phyloP scores from a whole-genome alignment of 92 coral and sea anemone genomes.

The Pocillopora meandrina region DNA sequence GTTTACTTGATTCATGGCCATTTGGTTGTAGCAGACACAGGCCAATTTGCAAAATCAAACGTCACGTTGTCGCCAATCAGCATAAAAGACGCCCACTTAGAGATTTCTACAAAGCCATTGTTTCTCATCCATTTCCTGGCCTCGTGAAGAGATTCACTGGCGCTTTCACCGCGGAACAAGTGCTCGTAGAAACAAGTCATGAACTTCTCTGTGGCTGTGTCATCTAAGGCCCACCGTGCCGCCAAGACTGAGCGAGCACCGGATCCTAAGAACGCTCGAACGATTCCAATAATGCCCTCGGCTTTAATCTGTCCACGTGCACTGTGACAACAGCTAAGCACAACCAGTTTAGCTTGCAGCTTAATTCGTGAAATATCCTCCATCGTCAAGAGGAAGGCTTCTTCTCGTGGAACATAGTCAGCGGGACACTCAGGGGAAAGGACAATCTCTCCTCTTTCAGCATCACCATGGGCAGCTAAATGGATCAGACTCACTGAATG shows the following conservation, averaged over 20 bases:
- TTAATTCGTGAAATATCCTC: not conserved
- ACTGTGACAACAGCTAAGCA: conserved; percentile 9
- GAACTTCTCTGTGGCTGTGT: not conserved
- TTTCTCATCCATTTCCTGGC: not conserved
- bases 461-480: not conserved
- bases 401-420: not conserved
- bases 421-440: not conserved
- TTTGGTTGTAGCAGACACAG: too few species aligned
- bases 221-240: not conserved
- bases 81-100: not conserved
- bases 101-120: not conserved
- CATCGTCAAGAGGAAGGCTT: not conserved
- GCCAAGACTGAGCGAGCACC: conserved; percentile 2
- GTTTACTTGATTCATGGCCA: too few species aligned
- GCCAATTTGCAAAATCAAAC: not conserved
- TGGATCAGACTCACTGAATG: not conserved
- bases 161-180: not conserved
- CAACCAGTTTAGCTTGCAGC: not conserved
- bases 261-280: conserved; percentile 13
- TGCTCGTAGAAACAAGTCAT: not conserved
- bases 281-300: not conserved
- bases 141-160: conserved; percentile 5
- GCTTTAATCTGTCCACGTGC: not conserved
- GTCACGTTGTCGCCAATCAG: conserved; percentile 6
- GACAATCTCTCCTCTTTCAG: conserved; percentile 7